Percentiles rank a stretch among this genome's conserved stretches.
phyloP scores from a whole-genome alignment of 2,888 invertebrate species.

The Esperia sulphurella region DNA sequence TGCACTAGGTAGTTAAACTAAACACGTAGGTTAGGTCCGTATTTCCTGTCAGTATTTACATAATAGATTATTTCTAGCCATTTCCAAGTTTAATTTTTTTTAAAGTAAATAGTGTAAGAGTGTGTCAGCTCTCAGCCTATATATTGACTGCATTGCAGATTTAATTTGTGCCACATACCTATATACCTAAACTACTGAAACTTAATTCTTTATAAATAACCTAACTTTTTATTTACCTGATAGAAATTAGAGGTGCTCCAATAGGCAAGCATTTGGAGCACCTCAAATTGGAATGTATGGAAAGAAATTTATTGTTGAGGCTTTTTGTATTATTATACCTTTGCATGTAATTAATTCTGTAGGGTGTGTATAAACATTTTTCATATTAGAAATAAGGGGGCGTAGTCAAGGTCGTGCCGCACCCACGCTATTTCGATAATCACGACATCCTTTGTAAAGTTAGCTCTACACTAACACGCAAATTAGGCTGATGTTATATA shows the following conservation, averaged over 20 bases:
- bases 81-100: not conserved
- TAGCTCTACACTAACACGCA: too few species aligned
- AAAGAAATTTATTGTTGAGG: not conserved
- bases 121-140: too few species aligned
- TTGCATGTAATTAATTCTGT: not conserved
- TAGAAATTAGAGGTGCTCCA: too few species aligned
- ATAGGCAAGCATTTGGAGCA: not conserved
- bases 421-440: constrained; percentile 1
- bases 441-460: not conserved
- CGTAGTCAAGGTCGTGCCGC: constrained; percentile 23
- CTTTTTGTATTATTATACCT: not conserved
- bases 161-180: too few species aligned
- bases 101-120: too few species aligned
- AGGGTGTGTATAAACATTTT: not conserved
- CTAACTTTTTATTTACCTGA: too few species aligned
- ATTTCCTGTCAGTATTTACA: too few species aligned
- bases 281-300: too few species aligned
- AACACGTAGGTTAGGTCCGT: constrained; percentile 8
- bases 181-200: too few species aligned
- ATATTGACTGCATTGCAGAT: too few species aligned
- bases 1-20: not conserved
- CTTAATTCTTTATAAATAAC: too few species aligned
- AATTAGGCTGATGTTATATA: too few species aligned
- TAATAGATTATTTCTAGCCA: not conserved
- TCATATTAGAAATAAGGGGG: constrained; percentile 12